A percentile compares a stretch with the other conserved stretches of the same genome.
Evolutionary conservation across 2,888 invertebrate genomes (phyloP).

Genomic region (Dastarcus helophoroides): DNA sequence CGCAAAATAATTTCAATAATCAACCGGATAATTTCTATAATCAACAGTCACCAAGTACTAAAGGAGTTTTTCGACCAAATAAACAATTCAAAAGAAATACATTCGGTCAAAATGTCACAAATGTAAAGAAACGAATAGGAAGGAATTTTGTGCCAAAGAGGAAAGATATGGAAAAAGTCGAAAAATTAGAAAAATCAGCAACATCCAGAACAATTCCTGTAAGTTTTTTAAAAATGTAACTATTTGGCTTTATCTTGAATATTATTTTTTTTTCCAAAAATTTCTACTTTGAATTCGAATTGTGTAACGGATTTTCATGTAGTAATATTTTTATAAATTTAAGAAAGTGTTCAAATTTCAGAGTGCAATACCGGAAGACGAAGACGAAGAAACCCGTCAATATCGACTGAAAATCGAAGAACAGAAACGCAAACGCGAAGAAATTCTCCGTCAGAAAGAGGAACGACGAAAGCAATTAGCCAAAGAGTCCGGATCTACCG

Average conservation of each 20-base stretch:
- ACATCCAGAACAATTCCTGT: no score
- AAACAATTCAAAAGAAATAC: no score
- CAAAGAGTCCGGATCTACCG: background rate
- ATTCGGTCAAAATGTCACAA: no score
- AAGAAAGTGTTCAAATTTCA: conserved; percentile 2
- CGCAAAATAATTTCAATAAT: conserved; percentile 1
- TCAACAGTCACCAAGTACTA: background rate
- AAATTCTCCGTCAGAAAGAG: conserved; percentile 12
- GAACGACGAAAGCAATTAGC: conserved; percentile 11
- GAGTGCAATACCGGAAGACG: conserved; percentile 9
- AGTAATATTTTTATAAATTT: conserved; percentile 6
- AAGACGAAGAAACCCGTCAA: conserved; percentile 13
- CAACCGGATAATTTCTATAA: background rate
- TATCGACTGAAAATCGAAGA: conserved; percentile 13
- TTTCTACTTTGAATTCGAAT: no score
- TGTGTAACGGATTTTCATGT: background rate
- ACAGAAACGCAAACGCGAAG: conserved; percentile 14
- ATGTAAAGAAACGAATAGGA: no score
- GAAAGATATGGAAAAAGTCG: no score
- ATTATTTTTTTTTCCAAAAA: no score
- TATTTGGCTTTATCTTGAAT: no score
- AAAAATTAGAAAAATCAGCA: no score
- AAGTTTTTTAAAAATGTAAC: no score
- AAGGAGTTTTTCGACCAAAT: no score
- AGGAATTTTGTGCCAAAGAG: no score